These are phyloP conservation scores for Tortrix viridana DNA, from an alignment of 2,888 invertebrate genomes.

Conservation along the genomic window DNA sequence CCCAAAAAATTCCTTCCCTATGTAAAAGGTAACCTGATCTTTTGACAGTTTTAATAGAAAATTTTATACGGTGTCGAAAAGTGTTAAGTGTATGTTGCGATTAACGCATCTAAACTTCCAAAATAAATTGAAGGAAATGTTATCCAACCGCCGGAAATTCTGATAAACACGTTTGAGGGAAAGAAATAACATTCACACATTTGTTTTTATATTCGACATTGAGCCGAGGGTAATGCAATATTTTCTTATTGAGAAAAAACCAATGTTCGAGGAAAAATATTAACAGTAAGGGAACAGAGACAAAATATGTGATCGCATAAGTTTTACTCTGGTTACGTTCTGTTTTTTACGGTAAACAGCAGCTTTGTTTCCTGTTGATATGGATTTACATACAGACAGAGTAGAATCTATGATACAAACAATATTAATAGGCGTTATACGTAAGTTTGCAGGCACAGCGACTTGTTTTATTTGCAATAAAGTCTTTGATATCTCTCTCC, in stretches of 20 bases:
- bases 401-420: background rate
- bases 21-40: too few species aligned
- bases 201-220: conserved; percentile 14
- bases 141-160: background rate
- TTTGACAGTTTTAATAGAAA: too few species aligned
- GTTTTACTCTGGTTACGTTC: conserved; percentile 19
- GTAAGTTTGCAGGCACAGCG: too few species aligned
- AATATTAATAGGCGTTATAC: too few species aligned
- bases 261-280: conserved; percentile 20
- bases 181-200: conserved; percentile 7
- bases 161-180: background rate
- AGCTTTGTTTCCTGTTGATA: background rate
- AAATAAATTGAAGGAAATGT: background rate
- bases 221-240: conserved; percentile 15
- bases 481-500: too few species aligned
- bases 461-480: too few species aligned
- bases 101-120: background rate
- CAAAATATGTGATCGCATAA: conserved; percentile 26
- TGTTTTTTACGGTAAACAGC: conserved; percentile 12
- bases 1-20: background rate
- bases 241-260: conserved; percentile 28
- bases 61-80: too few species aligned
- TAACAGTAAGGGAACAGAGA: conserved; percentile 16
- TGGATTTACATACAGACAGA: background rate
- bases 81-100: background rate